Conservation (phyloP, 2,888 invertebrate species). For the Machimus rusticus region DNA sequence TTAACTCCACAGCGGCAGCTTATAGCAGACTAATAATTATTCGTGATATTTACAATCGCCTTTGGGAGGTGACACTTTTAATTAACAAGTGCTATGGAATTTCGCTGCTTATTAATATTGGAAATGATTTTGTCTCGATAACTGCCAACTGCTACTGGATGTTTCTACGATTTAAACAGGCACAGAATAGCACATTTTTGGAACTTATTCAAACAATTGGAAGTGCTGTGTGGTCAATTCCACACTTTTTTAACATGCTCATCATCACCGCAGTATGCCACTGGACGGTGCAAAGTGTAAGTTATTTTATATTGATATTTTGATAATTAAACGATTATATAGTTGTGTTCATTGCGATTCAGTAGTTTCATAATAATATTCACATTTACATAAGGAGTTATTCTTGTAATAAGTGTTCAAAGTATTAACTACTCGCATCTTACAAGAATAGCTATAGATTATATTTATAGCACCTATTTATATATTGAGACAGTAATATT, state of each 20-base stretch:
- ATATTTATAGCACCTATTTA: too few species aligned
- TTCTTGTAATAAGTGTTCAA: too few species aligned
- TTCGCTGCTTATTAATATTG: conserved; percentile 58
- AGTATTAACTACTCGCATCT: too few species aligned
- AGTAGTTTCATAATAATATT: too few species aligned
- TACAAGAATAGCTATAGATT: too few species aligned
- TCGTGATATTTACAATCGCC: conserved; percentile 56
- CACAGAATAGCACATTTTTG: conserved; percentile 39
- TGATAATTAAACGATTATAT: not conserved
- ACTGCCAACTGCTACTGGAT: conserved; percentile 61
- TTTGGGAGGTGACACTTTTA: conserved; percentile 55
- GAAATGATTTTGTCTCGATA: conserved; percentile 59
- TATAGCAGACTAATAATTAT: conserved; percentile 50
- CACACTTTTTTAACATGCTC: conserved; percentile 57
- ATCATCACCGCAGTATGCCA: conserved; percentile 57
- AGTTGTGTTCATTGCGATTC: too few species aligned
- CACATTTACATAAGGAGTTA: too few species aligned
- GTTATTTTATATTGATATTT: conserved; percentile 40
- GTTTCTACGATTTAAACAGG: conserved; percentile 55
- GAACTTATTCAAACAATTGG: conserved; percentile 54
- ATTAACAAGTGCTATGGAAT: conserved; percentile 57
- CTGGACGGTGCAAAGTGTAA: conserved; percentile 56
- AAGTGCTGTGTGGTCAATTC: conserved; percentile 55
- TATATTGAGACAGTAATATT: too few species aligned
- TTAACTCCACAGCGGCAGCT: not conserved